Evolutionary conservation across 2,888 invertebrate species (phyloP).

Genomic region (Gibbula magus): DNA sequence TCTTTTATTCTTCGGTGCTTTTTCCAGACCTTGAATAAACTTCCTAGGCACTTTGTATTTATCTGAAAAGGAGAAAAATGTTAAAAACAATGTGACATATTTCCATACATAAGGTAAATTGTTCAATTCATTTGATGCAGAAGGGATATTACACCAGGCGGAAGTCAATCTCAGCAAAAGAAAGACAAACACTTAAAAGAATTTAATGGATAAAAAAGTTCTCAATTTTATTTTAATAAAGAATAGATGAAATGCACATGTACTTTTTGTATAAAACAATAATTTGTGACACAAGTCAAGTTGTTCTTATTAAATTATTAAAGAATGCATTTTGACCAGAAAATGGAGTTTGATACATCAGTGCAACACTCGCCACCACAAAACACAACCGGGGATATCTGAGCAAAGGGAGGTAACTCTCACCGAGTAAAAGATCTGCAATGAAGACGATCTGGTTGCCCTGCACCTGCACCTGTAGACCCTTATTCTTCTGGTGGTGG

Average conservation of each 20-base stretch:
- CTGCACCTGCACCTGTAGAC: slow-evolving; percentile 86
- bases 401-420: slow-evolving; percentile 11
- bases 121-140: too few relatives aligned
- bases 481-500: slow-evolving; percentile 82
- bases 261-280: too few relatives aligned
- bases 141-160: too few relatives aligned
- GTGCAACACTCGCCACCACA: too few relatives aligned
- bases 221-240: too few relatives aligned
- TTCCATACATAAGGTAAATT: not conserved
- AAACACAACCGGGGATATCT: too few relatives aligned
- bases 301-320: too few relatives aligned
- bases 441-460: slow-evolving; percentile 88
- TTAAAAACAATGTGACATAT: not conserved
- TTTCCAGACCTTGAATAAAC: slow-evolving; percentile 85
- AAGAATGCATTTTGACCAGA: not conserved
- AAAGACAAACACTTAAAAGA: not conserved
- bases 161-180: too few relatives aligned
- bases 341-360: not conserved
- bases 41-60: slow-evolving; percentile 86
- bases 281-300: too few relatives aligned
- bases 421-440: slow-evolving; percentile 78
- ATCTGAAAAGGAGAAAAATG: slow-evolving; percentile 79
- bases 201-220: not conserved
- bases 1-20: slow-evolving; percentile 82
- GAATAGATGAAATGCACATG: too few relatives aligned